Base-by-base conservation (phyloP, 2,797 vertebrate genomes). In the Ispidina lecontei region DNA sequence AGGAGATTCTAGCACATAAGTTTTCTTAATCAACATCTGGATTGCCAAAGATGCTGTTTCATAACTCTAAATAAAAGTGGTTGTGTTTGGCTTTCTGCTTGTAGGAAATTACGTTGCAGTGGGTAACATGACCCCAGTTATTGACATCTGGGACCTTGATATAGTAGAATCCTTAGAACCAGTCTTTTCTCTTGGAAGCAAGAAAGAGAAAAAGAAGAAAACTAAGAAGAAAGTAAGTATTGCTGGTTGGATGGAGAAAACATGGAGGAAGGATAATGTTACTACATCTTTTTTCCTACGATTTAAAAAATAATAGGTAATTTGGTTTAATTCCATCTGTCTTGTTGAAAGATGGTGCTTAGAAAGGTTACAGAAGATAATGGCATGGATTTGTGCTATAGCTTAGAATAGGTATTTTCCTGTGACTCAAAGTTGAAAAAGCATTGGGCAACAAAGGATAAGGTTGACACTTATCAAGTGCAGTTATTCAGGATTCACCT, bases 131-230 rank as follows among this genome's bases (percentile, higher is more conserved):
- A 99, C 98, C n/a, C 98, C 99, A 1, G 98, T 99, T 93, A 99
- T 99, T 44, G 99, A 99, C 20, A 96, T 99, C 51, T 99, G 99
- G 99, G 99, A 99, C 97, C 97, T 99, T 77, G 99, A 99, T 90
- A 97, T 99, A 89, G 99, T 99, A 37, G 99, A 99, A 91, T 99
- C 98, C 89, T 95, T 99, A 62, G 99, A 99, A 89, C 99, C 99
- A 1, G 98, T 97, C 60, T 99, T 99, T 97, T 98, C 99, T 25
- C 98, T 99, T 35, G 99, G 99, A 77, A 97, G 92, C 95, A 99
- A 98, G 91, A 98, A 98, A 72, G 97, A 96, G 4, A 96, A 98
- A 70, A 99, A 98, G 95, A 99, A 98, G 97, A 99, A 99, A 73
- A 99, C 98, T 96, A 99, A 98, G 92, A 99, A 99, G 90, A 99